Conservation (phyloP, 2,113 vertebrate genomes). For the Phyllostomus hastatus region DNA sequence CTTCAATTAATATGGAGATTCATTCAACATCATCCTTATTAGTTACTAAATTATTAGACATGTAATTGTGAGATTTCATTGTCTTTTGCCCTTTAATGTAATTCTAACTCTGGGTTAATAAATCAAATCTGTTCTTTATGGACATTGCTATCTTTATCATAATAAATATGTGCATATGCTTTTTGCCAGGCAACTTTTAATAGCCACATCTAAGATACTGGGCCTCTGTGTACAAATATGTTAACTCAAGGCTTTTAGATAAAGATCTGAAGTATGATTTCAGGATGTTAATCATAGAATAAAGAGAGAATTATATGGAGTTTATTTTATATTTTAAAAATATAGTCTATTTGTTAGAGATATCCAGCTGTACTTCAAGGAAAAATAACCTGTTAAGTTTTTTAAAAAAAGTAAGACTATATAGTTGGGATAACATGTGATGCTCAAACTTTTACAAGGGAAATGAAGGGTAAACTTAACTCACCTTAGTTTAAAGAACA, state of each 20-base stretch:
- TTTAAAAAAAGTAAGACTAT: background rate
- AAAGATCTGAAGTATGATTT: background rate
- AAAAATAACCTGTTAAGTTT: background rate
- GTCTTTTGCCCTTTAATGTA: constrained; percentile 65
- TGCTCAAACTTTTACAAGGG: constrained; percentile 32
- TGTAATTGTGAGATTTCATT: constrained; percentile 64
- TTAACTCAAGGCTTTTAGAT: background rate
- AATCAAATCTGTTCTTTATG: constrained; percentile 25
- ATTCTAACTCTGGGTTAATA: constrained; percentile 72
- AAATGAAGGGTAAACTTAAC: background rate
- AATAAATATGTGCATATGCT: background rate
- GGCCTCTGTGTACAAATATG: background rate
- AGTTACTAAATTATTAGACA: constrained; percentile 63
- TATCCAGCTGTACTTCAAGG: background rate
- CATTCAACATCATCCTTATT: constrained; percentile 48
- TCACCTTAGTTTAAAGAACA: constrained; percentile 15
- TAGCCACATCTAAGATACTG: background rate
- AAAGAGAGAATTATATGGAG: background rate
- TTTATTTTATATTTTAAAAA: background rate
- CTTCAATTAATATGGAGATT: constrained; percentile 59
- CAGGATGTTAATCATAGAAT: background rate
- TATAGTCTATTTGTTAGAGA: constrained; percentile 17
- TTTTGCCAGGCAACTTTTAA: constrained; percentile 3
- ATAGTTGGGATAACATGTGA: background rate
- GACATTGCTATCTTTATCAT: background rate